Conservation (phyloP, 2,113 vertebrate genomes). For the Rhabdomys dilectus region DNA sequence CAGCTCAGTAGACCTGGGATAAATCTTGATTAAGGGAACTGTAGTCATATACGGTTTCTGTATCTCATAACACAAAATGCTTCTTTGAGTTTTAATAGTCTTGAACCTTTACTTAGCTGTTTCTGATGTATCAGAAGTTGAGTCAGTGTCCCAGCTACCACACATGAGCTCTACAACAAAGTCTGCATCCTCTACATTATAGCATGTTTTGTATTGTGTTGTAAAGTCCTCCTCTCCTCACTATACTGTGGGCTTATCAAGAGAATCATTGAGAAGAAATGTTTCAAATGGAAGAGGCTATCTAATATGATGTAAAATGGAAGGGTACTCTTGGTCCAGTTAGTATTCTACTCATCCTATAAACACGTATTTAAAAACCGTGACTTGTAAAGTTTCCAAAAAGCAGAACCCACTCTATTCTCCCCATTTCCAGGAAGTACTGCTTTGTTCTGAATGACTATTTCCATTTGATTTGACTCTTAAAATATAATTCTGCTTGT, state of each 20-base stretch:
- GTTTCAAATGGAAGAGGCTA: neutral
- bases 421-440: neutral
- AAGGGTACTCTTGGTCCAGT: neutral
- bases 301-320: neutral
- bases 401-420: too few relatives aligned
- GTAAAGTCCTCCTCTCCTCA: neutral
- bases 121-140: neutral
- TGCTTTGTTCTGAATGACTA: neutral
- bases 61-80: neutral
- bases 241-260: neutral
- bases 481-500: neutral
- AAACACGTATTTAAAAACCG: neutral
- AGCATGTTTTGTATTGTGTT: neutral
- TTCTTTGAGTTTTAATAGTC: neutral
- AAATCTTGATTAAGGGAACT: neutral
- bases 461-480: neutral
- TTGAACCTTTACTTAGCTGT: neutral
- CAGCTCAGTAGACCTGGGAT: neutral
- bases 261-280: neutral
- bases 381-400: neutral
- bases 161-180: too few relatives aligned
- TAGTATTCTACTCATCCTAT: neutral
- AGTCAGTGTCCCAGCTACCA: neutral
- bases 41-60: too few relatives aligned
- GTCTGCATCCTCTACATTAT: neutral